Evolutionary conservation across 1,140 invertebrate species (phyloP).

Genomic region (Brachionus rotundiformis): DNA sequence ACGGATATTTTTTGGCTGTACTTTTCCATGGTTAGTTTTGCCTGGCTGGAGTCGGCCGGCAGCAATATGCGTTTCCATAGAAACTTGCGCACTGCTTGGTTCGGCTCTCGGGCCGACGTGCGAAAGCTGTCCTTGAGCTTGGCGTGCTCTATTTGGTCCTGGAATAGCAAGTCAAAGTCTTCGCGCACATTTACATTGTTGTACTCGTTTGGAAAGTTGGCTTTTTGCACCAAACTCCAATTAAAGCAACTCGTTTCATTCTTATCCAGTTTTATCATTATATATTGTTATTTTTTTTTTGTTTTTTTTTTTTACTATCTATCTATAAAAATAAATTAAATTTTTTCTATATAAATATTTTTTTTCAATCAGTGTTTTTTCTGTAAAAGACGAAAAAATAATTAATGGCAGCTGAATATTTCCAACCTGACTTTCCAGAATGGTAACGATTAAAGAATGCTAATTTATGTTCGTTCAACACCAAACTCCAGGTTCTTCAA

Average conservation of each 20-base stretch:
- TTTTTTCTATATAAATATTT: not conserved
- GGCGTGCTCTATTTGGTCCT: conserved; percentile 8
- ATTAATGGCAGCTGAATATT: not conserved
- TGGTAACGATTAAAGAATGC: not conserved
- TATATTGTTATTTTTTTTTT: not conserved
- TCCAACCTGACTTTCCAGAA: not conserved
- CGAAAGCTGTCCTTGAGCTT: not conserved
- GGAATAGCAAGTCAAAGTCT: conserved; percentile 18
- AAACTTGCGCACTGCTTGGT: conserved; percentile 30
- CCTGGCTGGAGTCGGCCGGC: not conserved
- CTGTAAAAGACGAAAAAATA: not conserved
- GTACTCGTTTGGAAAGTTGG: not conserved
- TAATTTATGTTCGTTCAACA: not conserved
- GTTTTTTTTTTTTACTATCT: not conserved
- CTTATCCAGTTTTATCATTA: conserved; percentile 24
- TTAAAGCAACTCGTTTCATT: not conserved
- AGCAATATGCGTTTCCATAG: conserved; percentile 44
- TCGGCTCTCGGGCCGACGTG: not conserved
- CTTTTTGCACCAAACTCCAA: conserved; percentile 27
- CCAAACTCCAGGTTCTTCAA: not conserved
- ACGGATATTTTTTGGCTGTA: conserved; percentile 30
- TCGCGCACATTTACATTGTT: conserved; percentile 11
- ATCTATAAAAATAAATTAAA: not conserved
- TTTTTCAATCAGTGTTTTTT: not conserved
- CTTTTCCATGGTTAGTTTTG: not conserved